Conservation (phyloP, 2,113 vertebrate species). For the Euleptes europaea region DNA sequence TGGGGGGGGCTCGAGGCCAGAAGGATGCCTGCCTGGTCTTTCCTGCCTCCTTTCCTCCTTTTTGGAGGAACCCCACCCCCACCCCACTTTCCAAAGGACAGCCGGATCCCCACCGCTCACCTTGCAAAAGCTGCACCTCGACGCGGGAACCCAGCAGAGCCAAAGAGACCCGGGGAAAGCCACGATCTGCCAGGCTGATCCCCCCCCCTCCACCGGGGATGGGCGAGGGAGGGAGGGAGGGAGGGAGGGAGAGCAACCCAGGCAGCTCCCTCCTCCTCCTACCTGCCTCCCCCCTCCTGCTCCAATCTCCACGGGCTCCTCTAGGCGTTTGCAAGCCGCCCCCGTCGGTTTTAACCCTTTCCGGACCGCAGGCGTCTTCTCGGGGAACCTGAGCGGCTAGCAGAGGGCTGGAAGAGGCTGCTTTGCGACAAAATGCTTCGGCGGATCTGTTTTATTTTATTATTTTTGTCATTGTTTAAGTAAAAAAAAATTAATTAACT, state of each 20-base stretch:
- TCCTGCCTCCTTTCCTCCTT: not conserved
- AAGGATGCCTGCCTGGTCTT: no score
- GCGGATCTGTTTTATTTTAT: no score
- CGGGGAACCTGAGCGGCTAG: no score
- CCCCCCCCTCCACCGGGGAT: no score
- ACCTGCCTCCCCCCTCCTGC: not conserved
- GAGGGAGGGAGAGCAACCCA: not conserved
- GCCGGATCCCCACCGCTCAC: not conserved
- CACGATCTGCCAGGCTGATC: not conserved
- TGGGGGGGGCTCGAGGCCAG: no score
- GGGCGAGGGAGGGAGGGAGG: not conserved
- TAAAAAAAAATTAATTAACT: no score
- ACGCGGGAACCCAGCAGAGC: not conserved
- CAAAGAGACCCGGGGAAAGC: not conserved
- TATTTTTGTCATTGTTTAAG: no score
- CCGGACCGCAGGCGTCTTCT: no score
- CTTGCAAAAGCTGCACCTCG: not conserved
- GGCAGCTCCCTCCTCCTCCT: not conserved
- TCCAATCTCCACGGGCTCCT: not conserved
- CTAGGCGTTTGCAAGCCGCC: not conserved
- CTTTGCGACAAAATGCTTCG: no score
- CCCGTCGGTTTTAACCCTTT: not conserved
- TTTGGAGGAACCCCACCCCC: no score
- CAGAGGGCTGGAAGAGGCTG: no score
- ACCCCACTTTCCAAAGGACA: not conserved